A percentile compares a stretch with the other conserved stretches of the same genome.
phyloP scores from a whole-genome alignment of 2,797 vertebrate species.

The Manis crassicaudata region DNA sequence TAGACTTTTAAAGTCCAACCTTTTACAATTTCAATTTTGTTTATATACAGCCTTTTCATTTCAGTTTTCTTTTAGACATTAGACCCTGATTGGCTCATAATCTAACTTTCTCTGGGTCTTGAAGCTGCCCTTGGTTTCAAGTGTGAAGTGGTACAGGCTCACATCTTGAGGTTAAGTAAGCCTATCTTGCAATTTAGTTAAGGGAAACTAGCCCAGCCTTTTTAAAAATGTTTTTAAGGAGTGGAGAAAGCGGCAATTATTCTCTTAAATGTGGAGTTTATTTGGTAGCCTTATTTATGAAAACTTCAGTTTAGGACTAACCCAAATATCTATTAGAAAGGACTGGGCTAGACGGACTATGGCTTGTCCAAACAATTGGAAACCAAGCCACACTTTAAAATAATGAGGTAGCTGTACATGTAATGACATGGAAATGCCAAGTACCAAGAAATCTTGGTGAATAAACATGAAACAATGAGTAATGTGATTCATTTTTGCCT shows the following conservation, averaged over 20 bases:
- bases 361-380: neutral
- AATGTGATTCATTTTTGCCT: neutral
- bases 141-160: neutral
- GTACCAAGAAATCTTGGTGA: neutral
- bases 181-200: neutral
- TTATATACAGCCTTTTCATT: neutral
- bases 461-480: neutral
- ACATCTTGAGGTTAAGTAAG: neutral
- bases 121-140: neutral
- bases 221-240: neutral
- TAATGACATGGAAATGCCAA: neutral
- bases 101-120: neutral
- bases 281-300: neutral
- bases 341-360: neutral
- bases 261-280: neutral
- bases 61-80: neutral
- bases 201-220: neutral
- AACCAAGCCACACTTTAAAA: neutral
- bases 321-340: neutral
- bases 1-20: neutral
- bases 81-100: neutral
- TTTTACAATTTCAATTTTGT: neutral
- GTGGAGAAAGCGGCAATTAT: neutral
- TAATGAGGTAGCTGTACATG: neutral
- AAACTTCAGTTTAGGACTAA: neutral